Evolutionary conservation across 2,888 invertebrate species (phyloP).

Genomic region (Acleris emargana): DNA sequence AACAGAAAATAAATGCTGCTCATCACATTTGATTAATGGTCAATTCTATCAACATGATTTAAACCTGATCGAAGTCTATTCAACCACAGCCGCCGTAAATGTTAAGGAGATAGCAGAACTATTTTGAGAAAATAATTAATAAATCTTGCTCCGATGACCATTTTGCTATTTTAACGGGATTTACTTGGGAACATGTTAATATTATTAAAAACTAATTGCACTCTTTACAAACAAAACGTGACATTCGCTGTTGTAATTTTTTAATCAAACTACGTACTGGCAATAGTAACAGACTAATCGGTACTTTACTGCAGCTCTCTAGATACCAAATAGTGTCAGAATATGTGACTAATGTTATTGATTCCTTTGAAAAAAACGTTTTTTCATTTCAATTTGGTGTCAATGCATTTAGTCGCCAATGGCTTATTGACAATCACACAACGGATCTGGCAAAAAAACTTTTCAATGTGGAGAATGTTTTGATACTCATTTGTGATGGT

Average conservation of each 20-base stretch:
- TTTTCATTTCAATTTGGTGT: conserved; percentile 5
- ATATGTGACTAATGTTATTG: conserved; percentile 1
- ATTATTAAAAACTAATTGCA: conserved; percentile 4
- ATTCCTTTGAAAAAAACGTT: conserved; percentile 1
- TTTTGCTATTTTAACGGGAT: conserved; percentile 7
- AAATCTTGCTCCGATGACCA: conserved; percentile 3
- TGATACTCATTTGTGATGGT: conserved; percentile 10
- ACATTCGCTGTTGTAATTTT: conserved; percentile 4
- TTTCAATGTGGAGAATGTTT: conserved; percentile 1
- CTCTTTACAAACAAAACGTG: conserved; percentile 3
- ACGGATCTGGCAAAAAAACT: conserved; percentile 3
- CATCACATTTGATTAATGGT: background rate
- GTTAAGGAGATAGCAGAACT: conserved; percentile 1
- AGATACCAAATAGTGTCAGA: conserved; percentile 4
- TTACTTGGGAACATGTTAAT: conserved; percentile 4
- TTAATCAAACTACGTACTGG: conserved; percentile 7
- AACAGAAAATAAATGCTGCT: conserved; percentile 1
- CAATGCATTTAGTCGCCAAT: conserved; percentile 3
- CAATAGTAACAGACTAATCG: conserved; percentile 5
- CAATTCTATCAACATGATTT: conserved; percentile 1
- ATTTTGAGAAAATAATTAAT: background rate
- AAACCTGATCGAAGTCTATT: background rate
- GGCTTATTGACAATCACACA: conserved; percentile 7
- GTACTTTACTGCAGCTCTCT: background rate
- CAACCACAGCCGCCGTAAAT: background rate